These are phyloP conservation scores for Actenoides hombroni DNA, from an alignment of 2,113 vertebrate species.

Conservation along the genomic window DNA sequence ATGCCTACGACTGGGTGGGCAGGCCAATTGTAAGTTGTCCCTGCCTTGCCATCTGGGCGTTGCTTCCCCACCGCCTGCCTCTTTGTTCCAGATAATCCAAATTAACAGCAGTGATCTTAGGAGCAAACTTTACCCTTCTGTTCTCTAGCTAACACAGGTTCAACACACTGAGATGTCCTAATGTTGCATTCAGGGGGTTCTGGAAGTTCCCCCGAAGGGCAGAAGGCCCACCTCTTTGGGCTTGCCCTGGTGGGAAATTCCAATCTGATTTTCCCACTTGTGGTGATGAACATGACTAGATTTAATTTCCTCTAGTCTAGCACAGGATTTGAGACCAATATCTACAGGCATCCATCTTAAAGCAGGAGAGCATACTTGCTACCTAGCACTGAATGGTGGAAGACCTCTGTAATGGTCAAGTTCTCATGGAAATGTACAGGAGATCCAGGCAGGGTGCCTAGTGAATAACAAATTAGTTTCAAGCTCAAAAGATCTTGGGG, in stretches of 20 bases:
- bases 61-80: background rate
- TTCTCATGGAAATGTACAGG: accelerated
- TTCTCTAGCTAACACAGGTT: background rate
- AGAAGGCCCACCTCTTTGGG: background rate
- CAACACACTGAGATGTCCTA: background rate
- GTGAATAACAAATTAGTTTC: background rate
- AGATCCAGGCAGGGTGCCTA: background rate
- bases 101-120: background rate
- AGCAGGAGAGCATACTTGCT: background rate
- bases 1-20: conserved; percentile 97
- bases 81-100: background rate
- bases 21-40: conserved; percentile 91
- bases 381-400: background rate
- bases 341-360: background rate
- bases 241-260: background rate
- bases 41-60: background rate
- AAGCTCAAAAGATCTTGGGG: background rate
- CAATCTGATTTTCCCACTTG: background rate
- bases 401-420: background rate
- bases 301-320: background rate
- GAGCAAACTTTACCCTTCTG: background rate
- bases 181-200: accelerated
- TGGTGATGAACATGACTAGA: background rate
- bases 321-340: background rate
- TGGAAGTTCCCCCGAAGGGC: background rate